Base-by-base conservation (phyloP, 1,140 invertebrate species). In the Ylistrum balloti region DNA sequence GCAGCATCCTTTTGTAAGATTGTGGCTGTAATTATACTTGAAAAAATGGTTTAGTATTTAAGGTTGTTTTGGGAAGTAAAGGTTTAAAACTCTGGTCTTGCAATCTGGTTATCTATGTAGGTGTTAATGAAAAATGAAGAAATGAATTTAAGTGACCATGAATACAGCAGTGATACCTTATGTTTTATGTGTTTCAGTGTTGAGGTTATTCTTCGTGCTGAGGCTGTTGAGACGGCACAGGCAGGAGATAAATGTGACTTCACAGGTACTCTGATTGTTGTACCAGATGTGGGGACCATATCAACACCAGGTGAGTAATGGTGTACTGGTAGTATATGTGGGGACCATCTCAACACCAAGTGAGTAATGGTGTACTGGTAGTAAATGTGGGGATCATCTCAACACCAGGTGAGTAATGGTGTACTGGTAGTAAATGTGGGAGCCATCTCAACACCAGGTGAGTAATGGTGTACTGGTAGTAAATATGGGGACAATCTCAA, bases 211-310 rank as follows among this genome's bases (percentile, higher is more conserved):
- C 96, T 99, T n/a, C 97, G 99, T 94, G 99, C 98, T 11, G 99
- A 99, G 96, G 97, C 98, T 93, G 99, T 99, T 0, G 99, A 99
- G 97, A 98, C 97, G 85, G 99, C 99, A 15, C 99, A 99, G 97
- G 98, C 98, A 93, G 97, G 97, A 89, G 97, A 98, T 95, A 97
- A 98, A 87, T 99, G 99, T 95, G 99, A 99, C 96, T 99, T 99
- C 95, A 99, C 98, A 45, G 97, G 99, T 87, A 99, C 99, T 0
- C 96, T 99, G 10, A 99, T 99, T 95, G 99, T 99, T 7, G 98
- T 99, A 0, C 99, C 99, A 1, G 99, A 99, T 97, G 98, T 99
- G 1, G 97, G 98, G 10, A 97, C 97, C 7, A 95, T 99, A 33
- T 97, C 98, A n/a, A 95, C 98, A 88, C 98, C 98, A 0, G 99